These are phyloP conservation scores for Apotomis capreana DNA, from an alignment of 2,888 invertebrate species.

Conservation along the genomic window DNA sequence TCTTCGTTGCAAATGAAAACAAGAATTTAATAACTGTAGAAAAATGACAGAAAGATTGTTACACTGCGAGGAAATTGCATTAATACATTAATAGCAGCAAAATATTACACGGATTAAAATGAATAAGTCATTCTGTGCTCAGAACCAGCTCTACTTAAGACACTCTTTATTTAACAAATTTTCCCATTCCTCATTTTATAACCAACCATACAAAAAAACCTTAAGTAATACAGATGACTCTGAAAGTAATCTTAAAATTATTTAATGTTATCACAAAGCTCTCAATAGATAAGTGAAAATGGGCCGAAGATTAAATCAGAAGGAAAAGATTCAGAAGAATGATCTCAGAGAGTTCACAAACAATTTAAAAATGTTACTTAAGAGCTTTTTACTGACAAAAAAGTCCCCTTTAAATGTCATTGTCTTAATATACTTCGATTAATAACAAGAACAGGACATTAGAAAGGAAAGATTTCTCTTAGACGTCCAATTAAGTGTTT, in stretches of 20 bases:
- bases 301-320: conserved; percentile 24
- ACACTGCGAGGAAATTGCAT: too few relatives aligned
- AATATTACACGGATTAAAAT: too few relatives aligned
- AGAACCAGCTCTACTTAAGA: too few relatives aligned
- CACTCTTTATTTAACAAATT: too few relatives aligned
- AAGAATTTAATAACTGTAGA: too few relatives aligned
- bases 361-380: conserved; percentile 23
- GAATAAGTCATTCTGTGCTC: too few relatives aligned
- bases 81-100: too few relatives aligned
- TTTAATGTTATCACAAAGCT: conserved; percentile 25
- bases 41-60: too few relatives aligned
- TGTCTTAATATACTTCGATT: background rate
- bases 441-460: background rate
- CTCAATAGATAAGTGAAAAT: conserved; percentile 35
- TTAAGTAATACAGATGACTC: background rate
- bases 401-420: conserved; percentile 4
- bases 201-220: background rate
- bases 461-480: background rate
- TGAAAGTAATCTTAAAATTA: conserved; percentile 30
- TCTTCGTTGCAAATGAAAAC: too few relatives aligned
- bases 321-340: conserved; percentile 24
- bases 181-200: too few relatives aligned
- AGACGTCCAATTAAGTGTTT: background rate
- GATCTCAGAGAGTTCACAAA: conserved; percentile 24
- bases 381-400: conserved; percentile 20